Evolutionary conservation across 2,797 vertebrate species (phyloP), one percentile per base, ranked within the genome.

Genomic region (Numenius phaeopus): DNA sequence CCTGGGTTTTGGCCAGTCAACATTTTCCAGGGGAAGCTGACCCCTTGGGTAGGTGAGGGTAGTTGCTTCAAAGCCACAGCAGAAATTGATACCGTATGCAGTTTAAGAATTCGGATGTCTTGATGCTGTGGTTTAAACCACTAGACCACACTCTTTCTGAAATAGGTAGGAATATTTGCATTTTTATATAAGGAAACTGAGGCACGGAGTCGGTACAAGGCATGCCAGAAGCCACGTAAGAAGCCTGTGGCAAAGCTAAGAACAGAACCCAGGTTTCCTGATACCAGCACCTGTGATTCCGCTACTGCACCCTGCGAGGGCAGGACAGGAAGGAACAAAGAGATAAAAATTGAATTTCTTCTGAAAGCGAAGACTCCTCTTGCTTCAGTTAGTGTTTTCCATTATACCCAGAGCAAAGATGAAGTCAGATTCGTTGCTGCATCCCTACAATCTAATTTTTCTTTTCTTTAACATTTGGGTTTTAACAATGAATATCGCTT

Each of bases 111-210:
- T 90, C 76, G 78, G 73, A 72, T 62, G 61, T 90, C 61, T 81
- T 79, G 58, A 87, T 58, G 91, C 61, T 67, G 40, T 89, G 73
- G 81, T 92, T 95, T 92, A 90, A 96, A 90, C 71, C 65, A 77
- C 78, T 65, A 90, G 75, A 89, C 71, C 67, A 92, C 10, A 20
- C 12, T 97, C 75, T 66, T 93, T 95, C 92, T 96, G 83, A 94
- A 96, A 92, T 32, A 94, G 64, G 65, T 87, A 85, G 84, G 89
- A 92, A 95, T 95, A 96, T 96, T 94, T 85, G 67, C 95, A 91
- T 94, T 91, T 93, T 95, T 89, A 75, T 80, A 44, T 85, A 64
- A 78, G 87, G 95, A 94, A 96, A 87, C 75, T 54, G 75, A 94
- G 89, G 69, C 65, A 81, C 5, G 0, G 65, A 52, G 61, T n/a